These are phyloP conservation scores for Tarsius wallacei DNA, from an alignment of 2,797 vertebrate species.

Conservation along the genomic window DNA sequence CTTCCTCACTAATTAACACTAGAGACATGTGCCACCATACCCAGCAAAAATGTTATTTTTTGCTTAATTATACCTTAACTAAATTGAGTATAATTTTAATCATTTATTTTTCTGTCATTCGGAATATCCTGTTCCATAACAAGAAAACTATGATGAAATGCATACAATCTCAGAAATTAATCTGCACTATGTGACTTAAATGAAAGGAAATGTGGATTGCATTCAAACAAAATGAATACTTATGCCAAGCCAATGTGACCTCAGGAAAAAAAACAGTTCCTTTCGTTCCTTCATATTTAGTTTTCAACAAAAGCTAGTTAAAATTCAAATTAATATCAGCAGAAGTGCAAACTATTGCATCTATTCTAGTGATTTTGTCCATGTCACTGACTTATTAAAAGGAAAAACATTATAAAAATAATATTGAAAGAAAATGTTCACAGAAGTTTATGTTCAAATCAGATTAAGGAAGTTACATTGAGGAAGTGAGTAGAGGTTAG, in stretches of 20 bases:
- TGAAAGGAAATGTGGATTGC: not conserved
- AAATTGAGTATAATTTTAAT: not conserved
- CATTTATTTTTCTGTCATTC: not conserved
- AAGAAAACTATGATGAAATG: not conserved
- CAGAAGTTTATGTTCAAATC: conserved; percentile 9
- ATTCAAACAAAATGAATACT: not conserved
- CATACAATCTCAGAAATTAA: not conserved
- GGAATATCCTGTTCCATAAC: not conserved
- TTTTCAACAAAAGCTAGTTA: not conserved
- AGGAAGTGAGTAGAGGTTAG: not conserved
- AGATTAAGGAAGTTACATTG: not conserved
- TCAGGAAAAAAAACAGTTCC: not conserved
- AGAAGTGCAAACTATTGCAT: not conserved
- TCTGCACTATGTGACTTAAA: not conserved
- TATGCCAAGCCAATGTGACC: not conserved
- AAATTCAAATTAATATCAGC: not conserved
- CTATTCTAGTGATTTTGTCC: not conserved
- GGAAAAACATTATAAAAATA: not conserved
- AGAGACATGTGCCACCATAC: not conserved
- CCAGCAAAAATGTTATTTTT: not conserved
- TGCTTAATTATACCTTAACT: not conserved
- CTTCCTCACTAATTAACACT: not conserved
- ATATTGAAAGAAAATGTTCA: not conserved
- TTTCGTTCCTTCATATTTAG: not conserved
- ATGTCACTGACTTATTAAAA: not conserved